Percentiles rank a stretch among this genome's conserved stretches.
phyloP scores from a whole-genome alignment of 2,888 invertebrate genomes.

The Dryomyza anilis region DNA sequence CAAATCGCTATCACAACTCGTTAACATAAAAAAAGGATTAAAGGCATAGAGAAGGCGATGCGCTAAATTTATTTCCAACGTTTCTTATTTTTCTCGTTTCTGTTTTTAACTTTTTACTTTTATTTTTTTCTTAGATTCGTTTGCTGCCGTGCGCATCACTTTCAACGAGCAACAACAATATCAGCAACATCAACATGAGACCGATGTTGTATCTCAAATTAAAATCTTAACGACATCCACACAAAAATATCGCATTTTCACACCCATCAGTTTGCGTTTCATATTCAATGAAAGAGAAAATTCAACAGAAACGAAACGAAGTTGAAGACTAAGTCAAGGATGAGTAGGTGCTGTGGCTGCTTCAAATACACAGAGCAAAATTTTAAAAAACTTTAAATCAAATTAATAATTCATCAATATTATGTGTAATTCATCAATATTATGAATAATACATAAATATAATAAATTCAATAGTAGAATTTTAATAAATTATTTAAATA shows the following conservation, averaged over 20 bases:
- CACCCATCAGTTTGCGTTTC: conserved; percentile 13
- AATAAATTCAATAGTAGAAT: no score
- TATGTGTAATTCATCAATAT: no score
- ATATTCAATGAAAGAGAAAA: conserved; percentile 19
- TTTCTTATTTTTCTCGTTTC: not conserved
- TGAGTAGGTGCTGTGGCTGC: not conserved
- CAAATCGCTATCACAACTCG: conserved; percentile 3
- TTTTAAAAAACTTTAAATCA: no score
- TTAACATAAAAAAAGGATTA: not conserved
- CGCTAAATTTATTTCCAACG: not conserved
- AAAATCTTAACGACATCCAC: conserved; percentile 37
- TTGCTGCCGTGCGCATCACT: not conserved
- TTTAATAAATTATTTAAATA: no score
- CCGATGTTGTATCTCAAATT: conserved; percentile 36
- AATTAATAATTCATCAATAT: no score
- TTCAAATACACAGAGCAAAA: no score
- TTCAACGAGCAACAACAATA: not conserved
- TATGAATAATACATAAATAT: no score
- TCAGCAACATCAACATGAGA: not conserved
- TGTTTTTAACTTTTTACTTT: not conserved
- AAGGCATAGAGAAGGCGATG: not conserved
- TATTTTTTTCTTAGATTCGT: not conserved
- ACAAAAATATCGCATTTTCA: conserved; percentile 24
- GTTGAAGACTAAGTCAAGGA: not conserved
- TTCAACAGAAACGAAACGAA: not conserved